These are phyloP conservation scores for Drosophila albomicans DNA, from an alignment of 1,140 invertebrate genomes.

Conservation along the genomic window DNA sequence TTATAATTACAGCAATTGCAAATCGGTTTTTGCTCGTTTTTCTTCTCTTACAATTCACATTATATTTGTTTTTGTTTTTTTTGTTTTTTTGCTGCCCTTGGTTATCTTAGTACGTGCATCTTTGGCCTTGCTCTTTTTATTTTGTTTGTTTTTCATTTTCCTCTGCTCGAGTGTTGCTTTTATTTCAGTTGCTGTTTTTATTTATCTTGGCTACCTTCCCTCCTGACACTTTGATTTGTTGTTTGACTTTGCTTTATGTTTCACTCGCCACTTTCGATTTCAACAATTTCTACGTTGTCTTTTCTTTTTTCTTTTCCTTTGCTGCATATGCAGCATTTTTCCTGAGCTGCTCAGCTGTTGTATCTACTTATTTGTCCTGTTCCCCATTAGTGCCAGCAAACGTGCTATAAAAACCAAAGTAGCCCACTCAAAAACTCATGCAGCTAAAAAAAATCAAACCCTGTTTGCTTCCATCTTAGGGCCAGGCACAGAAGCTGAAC, in stretches of 20 bases:
- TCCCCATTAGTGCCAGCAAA: conserved; percentile 19
- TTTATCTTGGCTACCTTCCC: conserved; percentile 38
- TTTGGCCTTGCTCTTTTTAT: conserved; percentile 21
- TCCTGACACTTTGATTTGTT: conserved; percentile 50
- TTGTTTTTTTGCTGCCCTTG: not conserved
- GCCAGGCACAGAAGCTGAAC: conserved; percentile 15
- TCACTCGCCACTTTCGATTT: conserved; percentile 37
- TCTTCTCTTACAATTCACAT: not conserved
- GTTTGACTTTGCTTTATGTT: conserved; percentile 49
- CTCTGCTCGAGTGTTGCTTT: not conserved
- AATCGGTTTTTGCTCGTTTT: not conserved
- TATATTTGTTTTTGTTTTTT: not conserved
- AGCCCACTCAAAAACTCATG: conserved; percentile 74
- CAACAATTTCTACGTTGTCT: not conserved
- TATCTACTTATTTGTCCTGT: conserved; percentile 6
- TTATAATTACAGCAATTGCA: conserved; percentile 1
- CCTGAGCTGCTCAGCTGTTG: conserved; percentile 16
- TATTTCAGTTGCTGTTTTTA: conserved; percentile 44
- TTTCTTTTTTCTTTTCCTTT: not conserved
- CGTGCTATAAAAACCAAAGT: conserved; percentile 66
- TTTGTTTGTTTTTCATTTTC: conserved; percentile 25
- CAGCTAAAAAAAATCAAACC: conserved; percentile 38
- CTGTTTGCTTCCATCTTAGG: conserved; percentile 23
- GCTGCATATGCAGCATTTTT: conserved; percentile 3
- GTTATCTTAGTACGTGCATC: not conserved